phyloP scores from a whole-genome alignment of 2,113 vertebrate genomes.

The Agelaius tricolor region DNA sequence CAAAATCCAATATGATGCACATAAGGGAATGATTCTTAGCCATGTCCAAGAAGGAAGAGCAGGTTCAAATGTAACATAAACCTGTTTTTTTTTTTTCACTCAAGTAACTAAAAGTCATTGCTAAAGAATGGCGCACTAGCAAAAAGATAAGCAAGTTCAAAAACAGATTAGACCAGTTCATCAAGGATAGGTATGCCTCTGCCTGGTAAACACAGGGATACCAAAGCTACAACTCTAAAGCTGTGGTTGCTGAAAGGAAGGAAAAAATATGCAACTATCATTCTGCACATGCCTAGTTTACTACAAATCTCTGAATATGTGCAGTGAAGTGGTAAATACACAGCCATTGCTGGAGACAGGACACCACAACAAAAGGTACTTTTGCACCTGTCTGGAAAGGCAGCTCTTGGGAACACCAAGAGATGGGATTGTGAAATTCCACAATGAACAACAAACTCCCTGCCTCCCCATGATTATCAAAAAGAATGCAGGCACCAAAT shows the following conservation, averaged over 20 bases:
- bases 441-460: neutral
- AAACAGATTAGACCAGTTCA: neutral
- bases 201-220: neutral
- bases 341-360: neutral
- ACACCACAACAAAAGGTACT: neutral
- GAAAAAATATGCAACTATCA: neutral
- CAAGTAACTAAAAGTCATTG: neutral
- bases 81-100: neutral
- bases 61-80: neutral
- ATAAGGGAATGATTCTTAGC: neutral
- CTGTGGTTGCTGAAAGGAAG: neutral
- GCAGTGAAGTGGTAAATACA: neutral
- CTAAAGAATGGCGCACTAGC: neutral
- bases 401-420: neutral
- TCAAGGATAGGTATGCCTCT: neutral
- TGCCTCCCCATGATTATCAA: accelerated
- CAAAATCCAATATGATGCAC: neutral
- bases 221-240: neutral
- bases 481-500: neutral
- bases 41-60: neutral
- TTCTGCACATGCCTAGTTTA: neutral
- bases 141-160: neutral
- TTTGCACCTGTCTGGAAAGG: neutral
- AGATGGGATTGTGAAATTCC: neutral
- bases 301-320: accelerated